A percentile compares a stretch with the other conserved stretches of the same genome.
phyloP scores from a whole-genome alignment of 2,797 vertebrate genomes.

The Pipistrellus pygmaeus region DNA sequence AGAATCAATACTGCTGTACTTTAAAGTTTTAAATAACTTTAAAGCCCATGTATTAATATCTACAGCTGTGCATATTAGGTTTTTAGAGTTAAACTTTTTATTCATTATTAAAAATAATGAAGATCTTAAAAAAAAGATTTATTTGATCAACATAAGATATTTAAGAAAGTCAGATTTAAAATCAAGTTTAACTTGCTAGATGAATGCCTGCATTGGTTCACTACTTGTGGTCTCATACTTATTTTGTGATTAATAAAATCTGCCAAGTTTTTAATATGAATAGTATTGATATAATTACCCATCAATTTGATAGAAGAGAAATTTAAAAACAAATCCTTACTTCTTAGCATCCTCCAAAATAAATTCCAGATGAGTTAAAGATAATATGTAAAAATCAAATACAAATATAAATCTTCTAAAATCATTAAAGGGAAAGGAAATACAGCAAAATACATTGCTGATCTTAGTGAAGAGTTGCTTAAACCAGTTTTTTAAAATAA shows the following conservation, averaged over 20 bases:
- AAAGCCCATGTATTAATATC: background rate
- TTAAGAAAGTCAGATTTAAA: background rate
- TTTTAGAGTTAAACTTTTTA: background rate
- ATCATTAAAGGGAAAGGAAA: background rate
- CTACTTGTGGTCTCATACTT: background rate
- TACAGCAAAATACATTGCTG: background rate
- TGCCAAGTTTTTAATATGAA: background rate
- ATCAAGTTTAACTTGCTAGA: background rate
- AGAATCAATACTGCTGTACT: background rate
- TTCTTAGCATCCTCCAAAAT: background rate
- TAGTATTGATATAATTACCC: background rate
- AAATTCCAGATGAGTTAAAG: background rate
- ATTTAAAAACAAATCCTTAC: background rate
- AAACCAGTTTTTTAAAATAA: background rate
- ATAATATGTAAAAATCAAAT: background rate
- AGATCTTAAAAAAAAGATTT: background rate
- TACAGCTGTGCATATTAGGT: background rate
- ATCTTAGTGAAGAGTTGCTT: background rate
- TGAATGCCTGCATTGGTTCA: background rate
- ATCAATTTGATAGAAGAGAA: background rate
- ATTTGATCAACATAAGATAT: background rate
- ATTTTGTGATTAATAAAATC: background rate
- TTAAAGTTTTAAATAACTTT: slow-evolving; percentile 10
- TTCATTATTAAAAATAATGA: background rate
- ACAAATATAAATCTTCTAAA: background rate